Percentiles rank a stretch among this genome's conserved stretches.
These are phyloP conservation scores for Darevskia mixta DNA, from an alignment of 2,797 vertebrate genomes.

Conservation along the genomic window DNA sequence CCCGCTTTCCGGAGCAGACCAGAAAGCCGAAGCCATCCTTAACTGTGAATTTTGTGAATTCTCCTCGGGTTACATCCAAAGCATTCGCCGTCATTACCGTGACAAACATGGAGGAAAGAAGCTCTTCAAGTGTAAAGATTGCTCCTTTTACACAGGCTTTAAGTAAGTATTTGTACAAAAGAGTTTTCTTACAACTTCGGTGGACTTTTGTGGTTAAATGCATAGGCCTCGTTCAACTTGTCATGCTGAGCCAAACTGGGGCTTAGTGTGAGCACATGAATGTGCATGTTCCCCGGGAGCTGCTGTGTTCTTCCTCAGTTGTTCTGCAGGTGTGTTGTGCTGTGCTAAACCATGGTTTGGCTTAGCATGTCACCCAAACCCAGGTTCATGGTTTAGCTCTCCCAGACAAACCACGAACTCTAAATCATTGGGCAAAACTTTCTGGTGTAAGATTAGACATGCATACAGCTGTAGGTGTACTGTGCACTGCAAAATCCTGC, in stretches of 20 bases:
- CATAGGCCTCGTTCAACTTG: no score
- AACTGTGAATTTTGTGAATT: slow-evolving; percentile 99
- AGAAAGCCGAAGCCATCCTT: slow-evolving; percentile 84
- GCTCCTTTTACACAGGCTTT: slow-evolving; percentile 97
- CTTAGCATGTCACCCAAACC: no score
- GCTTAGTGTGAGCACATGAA: no score
- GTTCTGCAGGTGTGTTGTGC: no score
- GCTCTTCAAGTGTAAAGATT: slow-evolving; percentile 99
- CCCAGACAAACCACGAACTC: no score
- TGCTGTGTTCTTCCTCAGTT: no score
- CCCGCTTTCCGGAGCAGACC: slow-evolving; percentile 77
- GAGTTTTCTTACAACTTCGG: neutral
- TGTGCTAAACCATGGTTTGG: no score
- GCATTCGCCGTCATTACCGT: slow-evolving; percentile 95
- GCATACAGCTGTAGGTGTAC: neutral
- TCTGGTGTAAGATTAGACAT: neutral
- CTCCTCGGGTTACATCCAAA: slow-evolving; percentile 98
- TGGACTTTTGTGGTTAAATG: slow-evolving; percentile 39
- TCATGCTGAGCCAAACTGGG: neutral
- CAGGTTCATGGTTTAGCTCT: no score
- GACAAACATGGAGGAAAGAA: slow-evolving; percentile 98
- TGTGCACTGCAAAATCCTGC: neutral
- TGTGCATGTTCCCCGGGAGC: no score
- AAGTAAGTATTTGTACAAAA: slow-evolving; percentile 84
- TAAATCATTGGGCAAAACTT: no score